Base-by-base conservation (phyloP, 1,140 invertebrate genomes). In the Dendrolimus kikuchii region DNA sequence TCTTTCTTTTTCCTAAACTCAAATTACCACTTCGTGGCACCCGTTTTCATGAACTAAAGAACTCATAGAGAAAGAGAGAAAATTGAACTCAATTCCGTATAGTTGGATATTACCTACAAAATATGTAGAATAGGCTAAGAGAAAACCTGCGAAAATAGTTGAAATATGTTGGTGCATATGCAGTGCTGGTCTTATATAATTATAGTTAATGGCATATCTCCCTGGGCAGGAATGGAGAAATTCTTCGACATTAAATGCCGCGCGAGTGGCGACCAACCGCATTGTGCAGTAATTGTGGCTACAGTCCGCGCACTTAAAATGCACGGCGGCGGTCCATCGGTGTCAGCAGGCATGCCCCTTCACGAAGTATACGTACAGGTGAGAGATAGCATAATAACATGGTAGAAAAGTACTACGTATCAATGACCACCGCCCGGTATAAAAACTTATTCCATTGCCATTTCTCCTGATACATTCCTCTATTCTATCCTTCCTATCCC, bases 181-280 rank as follows among this genome's bases (percentile, higher is more conserved):
- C n/a, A 9, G 23, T 45, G 23, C 43, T 8, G 4, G 23, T 45
- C 23, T 2, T 9, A 45, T 9, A 45, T n/a, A 45, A n/a, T 5
- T 45, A 5, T 6, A 10, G 3, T 9, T 44, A n/a, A 6, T 49
- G 38, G 8, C 37, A 39, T 49, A 23, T 10, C 40, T 10, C 7
- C 5, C 39, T 51, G 5, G 40, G 41, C 63, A 92, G 91, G 96
- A 46, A 97, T 99, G 95, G 98, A 99, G 88, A 99, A 99, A 81
- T 99, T 99, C 88, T 98, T 99, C 81, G 93, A 99, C 79, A 99
- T 99, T 50, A 99, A 99, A 88, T 99, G 97, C 69, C 92, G 98
- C 10, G 92, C 93, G 46, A 99, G 97, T 5, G 95, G 93, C 0
- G 89, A 95, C 42, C 66, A 89, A n/a, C 98, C 98, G 3, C 94